A percentile compares a stretch with the other conserved stretches of the same genome.
phyloP scores from a whole-genome alignment of 2,888 invertebrate genomes.

The Petrolisthes cinctipes region DNA sequence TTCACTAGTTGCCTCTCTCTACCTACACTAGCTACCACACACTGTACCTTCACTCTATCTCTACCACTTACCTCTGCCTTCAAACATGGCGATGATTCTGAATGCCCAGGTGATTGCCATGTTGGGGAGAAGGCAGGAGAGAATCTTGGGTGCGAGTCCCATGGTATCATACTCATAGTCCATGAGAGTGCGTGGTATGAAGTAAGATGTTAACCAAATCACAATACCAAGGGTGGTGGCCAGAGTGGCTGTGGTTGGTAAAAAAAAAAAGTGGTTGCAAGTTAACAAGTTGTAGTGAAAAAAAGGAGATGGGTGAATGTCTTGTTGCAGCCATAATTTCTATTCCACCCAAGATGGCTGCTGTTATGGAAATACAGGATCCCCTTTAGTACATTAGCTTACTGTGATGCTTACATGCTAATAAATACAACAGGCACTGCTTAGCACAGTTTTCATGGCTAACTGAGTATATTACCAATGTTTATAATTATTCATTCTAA shows the following conservation, averaged over 20 bases:
- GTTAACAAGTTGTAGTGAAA: neutral
- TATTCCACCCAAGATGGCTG: no score
- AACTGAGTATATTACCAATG: no score
- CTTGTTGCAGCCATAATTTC: no score
- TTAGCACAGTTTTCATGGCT: no score
- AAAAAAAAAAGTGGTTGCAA: neutral
- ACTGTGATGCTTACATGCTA: no score
- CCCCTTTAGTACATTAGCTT: no score
- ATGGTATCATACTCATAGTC: conserved; percentile 49
- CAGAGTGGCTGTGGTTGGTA: conserved; percentile 67
- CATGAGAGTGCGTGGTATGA: conserved; percentile 65
- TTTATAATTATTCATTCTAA: no score
- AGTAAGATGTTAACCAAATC: conserved; percentile 67
- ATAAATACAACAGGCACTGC: no score
- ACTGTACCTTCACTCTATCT: neutral
- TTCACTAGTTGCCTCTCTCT: neutral
- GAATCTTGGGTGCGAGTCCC: conserved; percentile 46
- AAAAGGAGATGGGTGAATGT: neutral
- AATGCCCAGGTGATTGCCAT: conserved; percentile 57
- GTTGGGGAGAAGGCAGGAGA: conserved; percentile 60
- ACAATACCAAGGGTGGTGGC: conserved; percentile 68
- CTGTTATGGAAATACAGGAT: no score
- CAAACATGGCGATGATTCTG: conserved; percentile 65
- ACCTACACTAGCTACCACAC: neutral
- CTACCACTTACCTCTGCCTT: conserved; percentile 66